Base-by-base conservation (phyloP, 2,797 vertebrate species). In the Sebastes minor region DNA sequence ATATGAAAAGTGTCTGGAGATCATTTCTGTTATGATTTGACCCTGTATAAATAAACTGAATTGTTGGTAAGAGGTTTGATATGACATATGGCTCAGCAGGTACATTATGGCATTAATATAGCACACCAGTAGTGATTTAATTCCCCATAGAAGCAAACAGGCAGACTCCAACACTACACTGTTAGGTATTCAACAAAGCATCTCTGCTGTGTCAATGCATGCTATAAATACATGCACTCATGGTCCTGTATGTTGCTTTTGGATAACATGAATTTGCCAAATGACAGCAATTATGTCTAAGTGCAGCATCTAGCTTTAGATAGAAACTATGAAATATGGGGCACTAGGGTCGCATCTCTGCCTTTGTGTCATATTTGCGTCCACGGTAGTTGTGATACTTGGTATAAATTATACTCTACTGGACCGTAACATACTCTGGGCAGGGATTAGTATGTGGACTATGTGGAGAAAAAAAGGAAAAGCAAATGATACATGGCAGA, bases 151-250 rank as follows among this genome's bases (percentile, higher is more conserved):
- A 82, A 27, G 61, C 53, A 16, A 67, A n/a, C 23, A 76, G 28
- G 10, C 11, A 42, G 20, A 46, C 32, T 32, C 38, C 20, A 38
- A 25, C 64, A 35, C 35, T 61, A 22, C 42, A 53, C 30, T 25
- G 9, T 68, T 6, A 8, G 4, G 22, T 61, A 76, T 61, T 85
- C 16, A 80, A 63, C 82, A 62, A 49, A 76, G 53, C 27, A 76
- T 74, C 16, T 61, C 64, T 53, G n/a, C 33, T 38, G 16, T 76
- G 72, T 56, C 57, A 42, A 22, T 76, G 53, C 18, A 30, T 25
- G 22, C 68, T 79, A 56, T 42, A 61, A 86, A 84, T 74, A 81
- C 35, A 57, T 18, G 52, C 72, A 72, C 46, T 77, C 4, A 71
- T 14, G 12, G 12, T 33, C n/a, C 56, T 32, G 3, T 35, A 38